Evolutionary conservation across 2,888 invertebrate genomes (phyloP), one percentile per base, ranked within the genome.

Genomic region (Ectemnius cavifrons): DNA sequence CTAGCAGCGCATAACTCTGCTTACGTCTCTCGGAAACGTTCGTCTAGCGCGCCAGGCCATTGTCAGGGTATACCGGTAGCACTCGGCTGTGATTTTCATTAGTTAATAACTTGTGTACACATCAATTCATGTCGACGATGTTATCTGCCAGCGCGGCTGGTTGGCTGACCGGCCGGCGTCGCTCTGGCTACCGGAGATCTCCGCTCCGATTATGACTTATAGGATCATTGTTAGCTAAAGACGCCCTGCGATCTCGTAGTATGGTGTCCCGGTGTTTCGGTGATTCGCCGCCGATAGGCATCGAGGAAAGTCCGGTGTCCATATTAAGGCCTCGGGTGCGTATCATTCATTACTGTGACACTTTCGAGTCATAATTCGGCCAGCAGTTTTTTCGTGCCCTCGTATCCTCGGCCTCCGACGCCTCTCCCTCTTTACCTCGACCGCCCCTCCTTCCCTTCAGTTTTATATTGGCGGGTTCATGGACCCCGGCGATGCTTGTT

Each of bases 51-150:
- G 52, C 52, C 16, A 52, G 3, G 59, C 61, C 69, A 67, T 77
- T 69, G 75, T 72, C 65, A 75, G 67, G 37, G 37, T 4, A 37
- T 37, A 37, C 37, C 62, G 68, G 46, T 68, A 52, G 63, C 64
- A 27, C 45, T 16, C 46, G 47, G 45, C 60, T 69, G 80, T 68
- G 68, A 81, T 80, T 80, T 78, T 72, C 73, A 74, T 81, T 75
- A 73, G 75, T 66, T 77, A 74, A 70, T 74, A 74, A 77, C 66
- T 68, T 23, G 61, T 27, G 67, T 67, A 37, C 62, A 63, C 71
- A 62, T 67, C 59, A 67, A 63, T 74, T 68, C 47, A 47, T 46
- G 62, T 58, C 61, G 67, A 69, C 45, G 49, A 69, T 65, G 49
- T 59, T 67, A 66, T 78, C 66, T 46, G 58, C 18, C 16, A 14